Base-by-base conservation (phyloP, 2,113 vertebrate genomes). In the Dendrocopos noguchii region DNA sequence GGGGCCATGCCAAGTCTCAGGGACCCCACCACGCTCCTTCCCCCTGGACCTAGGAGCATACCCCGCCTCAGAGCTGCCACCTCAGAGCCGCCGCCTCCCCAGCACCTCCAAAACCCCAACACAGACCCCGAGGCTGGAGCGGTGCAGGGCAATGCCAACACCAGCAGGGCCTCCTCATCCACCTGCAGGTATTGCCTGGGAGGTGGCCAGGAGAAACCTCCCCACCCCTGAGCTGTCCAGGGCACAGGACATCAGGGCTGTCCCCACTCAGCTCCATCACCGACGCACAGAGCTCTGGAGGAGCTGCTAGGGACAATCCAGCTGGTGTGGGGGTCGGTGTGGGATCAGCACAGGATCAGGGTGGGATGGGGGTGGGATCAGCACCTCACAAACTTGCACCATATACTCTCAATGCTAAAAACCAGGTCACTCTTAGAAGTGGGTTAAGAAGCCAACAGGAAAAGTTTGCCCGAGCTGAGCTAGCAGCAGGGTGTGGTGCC, bases 21-120 rank as follows among this genome's bases (percentile, higher is more conserved):
- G 25, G 31, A 25, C 14, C 24, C 29, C 31, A 28, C 5, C 8
- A 7, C 0, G 1, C 44, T 53, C 17, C 31, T 46, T 44, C 12
- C 28, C 44, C 44, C 1, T 1, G 31, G 53, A 33, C 29, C 34
- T 39, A 1, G 0, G 20, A 15, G 28, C n/a, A 25, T 2, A 0
- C 10, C 28, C 33, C 53, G 28, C 42, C 1, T 0, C 60, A 18
- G 68, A 75, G 55, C 47, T 52, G 18, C 80, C 2, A 0, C 60
- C 39, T 34, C 36, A 9, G 36, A 39, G 36, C 36, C 12, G 39
- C 39, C 39, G 12, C 39, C 39, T 12, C 77, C 22, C 50, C 4
- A 0, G 29, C 19, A 17, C 44, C 59, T 53, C 76, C 59, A 21
- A 56, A 70, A 27, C 7, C 47, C 34, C 1, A 0, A 7, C 0